A percentile compares a stretch with the other conserved stretches of the same genome.
phyloP scores from a whole-genome alignment of 2,113 vertebrate genomes.

The Rissa tridactyla region DNA sequence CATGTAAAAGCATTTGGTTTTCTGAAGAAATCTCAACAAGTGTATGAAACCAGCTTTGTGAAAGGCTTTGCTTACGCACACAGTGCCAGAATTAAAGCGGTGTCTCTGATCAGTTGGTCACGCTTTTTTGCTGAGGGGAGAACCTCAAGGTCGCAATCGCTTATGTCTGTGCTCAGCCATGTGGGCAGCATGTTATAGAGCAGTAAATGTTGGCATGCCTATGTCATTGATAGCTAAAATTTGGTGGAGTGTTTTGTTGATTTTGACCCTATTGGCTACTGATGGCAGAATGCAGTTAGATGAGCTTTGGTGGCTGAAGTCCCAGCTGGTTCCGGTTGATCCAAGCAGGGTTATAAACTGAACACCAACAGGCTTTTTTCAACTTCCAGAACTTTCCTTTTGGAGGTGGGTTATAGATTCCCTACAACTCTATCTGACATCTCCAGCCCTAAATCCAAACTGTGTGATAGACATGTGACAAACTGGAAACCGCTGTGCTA shows the following conservation, averaged over 20 bases:
- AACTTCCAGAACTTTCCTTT: not conserved
- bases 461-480: not conserved
- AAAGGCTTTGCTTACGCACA: not conserved
- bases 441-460: not conserved
- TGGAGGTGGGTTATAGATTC: not conserved
- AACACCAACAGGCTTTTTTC: not conserved
- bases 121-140: not conserved
- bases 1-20: not conserved
- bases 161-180: fast-evolving
- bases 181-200: not conserved
- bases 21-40: not conserved
- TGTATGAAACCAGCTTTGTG: not conserved
- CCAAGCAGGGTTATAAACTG: not conserved
- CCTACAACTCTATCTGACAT: not conserved
- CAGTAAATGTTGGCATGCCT: not conserved
- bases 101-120: not conserved
- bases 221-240: not conserved
- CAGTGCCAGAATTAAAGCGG: not conserved
- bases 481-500: not conserved
- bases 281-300: not conserved
- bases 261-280: not conserved
- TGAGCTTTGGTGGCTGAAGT: not conserved
- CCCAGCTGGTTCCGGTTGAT: not conserved
- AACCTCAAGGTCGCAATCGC: not conserved
- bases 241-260: not conserved